Evolutionary conservation across 2,797 vertebrate genomes (phyloP).

Genomic region (Peromyscus melanophrys): DNA sequence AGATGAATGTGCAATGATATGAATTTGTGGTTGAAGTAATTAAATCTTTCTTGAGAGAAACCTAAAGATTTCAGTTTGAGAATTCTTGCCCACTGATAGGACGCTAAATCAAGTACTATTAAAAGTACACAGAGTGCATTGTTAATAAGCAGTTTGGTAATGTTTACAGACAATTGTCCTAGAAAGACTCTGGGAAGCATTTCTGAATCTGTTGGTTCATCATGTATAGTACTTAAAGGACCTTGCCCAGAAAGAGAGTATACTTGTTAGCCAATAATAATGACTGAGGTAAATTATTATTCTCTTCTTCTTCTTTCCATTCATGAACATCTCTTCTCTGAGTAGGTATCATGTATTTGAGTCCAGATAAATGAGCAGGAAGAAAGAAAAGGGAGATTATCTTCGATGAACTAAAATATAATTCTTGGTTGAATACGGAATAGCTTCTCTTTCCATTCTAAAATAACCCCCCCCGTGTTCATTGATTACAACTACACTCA

Average conservation of each 20-base stretch:
- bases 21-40: neutral
- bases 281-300: neutral
- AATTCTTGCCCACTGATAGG: neutral
- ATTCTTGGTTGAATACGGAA: neutral
- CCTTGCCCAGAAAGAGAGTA: neutral
- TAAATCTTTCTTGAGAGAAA: neutral
- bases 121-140: neutral
- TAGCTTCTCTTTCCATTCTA: slow-evolving; percentile 21
- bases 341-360: neutral
- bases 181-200: slow-evolving; percentile 1
- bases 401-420: neutral
- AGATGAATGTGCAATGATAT: neutral
- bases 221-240: neutral
- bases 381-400: neutral
- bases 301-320: slow-evolving; percentile 31
- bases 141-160: neutral
- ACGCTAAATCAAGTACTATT: neutral
- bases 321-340: slow-evolving; percentile 8
- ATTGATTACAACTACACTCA: neutral
- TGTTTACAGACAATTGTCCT: neutral
- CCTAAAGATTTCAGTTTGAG: neutral
- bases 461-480: neutral
- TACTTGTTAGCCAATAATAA: neutral
- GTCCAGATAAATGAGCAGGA: neutral
- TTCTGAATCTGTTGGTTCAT: neutral